Evolutionary conservation across 1,140 invertebrate genomes (phyloP), one percentile per base, ranked within the genome.

Genomic region (Drosophila parabipectinata): DNA sequence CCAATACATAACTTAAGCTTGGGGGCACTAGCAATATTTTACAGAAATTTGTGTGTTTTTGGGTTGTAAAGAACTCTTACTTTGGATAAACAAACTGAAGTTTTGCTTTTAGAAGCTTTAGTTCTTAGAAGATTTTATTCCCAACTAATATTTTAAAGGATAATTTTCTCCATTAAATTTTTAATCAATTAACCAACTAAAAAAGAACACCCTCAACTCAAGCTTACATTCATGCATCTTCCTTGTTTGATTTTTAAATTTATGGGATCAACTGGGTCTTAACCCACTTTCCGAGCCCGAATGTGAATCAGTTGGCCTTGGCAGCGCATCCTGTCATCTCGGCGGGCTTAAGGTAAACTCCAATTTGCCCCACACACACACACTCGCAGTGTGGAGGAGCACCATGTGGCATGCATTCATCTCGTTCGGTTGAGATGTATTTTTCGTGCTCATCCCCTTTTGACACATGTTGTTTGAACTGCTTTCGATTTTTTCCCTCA

Each of bases 401-500:
- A 12, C 51, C 66, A 69, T 48, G 51, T 57, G 44, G 67, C 54
- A 54, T 67, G 72, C 72, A 75, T 75, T 67, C 61, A 75, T 60
- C 72, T 67, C 48, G 53, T 52, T 51, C 47, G 51, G 51, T 12
- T 60, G 55, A 72, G 51, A 64, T 59, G 50, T 58, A 54, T 67
- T 74, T 53, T 53, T 28, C 56, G 72, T 59, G 53, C 72, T 75
- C 72, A 75, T 75, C 72, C 72, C 34, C 60, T 54, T 75, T 68
- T 68, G 73, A 68, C 76, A 79, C 67, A 85, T 87, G 78, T 74
- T 81, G 74, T 81, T 85, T 85, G 78, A 87, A 78, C 83, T 87
- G 71, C 80, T 85, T 82, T 85, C 82, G 78, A 82, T 87, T 87
- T 82, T 77, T 78, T 77, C 9, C 41, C 10, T 21, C 44, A 10